Conservation (phyloP, 1,140 invertebrate species). For the Caenorhabditis elegans region WBcel235 BX284604.4:10186501-10187000, state of each 20-base stretch:
- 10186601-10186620: constrained; percentile 30
- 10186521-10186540: constrained; percentile 40
- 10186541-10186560: constrained; percentile 30
- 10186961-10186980: not conserved
- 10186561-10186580: constrained; percentile 42
- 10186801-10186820: constrained; percentile 2
- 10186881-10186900: constrained; percentile 52
- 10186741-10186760: not conserved
- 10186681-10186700: not conserved
- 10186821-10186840: constrained; percentile 1
- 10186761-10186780: not conserved
- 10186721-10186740: not conserved
- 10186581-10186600: constrained; percentile 35
- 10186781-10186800: constrained; percentile 11
- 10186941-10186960: constrained; percentile 53
- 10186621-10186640: not conserved
- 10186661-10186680: constrained; percentile 39
- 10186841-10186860: not conserved
- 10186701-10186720: constrained; percentile 15
- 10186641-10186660: constrained; percentile 16
- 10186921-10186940: constrained; percentile 56
- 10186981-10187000: too few species aligned
- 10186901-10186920: constrained; percentile 62
- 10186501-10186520: constrained; percentile 25
- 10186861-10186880: constrained; percentile 54